phyloP scores from a whole-genome alignment of 2,888 invertebrate genomes.

The Scaeva pyrastri region DNA sequence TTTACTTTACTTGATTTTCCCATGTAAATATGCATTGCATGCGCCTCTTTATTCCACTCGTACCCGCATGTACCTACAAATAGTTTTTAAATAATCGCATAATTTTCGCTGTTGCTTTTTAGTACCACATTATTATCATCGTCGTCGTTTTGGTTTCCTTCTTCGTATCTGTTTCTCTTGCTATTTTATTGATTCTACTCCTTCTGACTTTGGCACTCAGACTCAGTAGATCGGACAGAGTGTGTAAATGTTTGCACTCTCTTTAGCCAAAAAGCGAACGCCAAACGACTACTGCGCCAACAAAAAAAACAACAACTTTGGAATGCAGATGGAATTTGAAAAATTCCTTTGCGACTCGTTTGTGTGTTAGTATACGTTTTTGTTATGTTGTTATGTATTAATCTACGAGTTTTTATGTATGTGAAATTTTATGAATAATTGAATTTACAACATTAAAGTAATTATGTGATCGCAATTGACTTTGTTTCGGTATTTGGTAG shows the following conservation, averaged over 20 bases:
- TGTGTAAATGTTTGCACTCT: conserved; percentile 16
- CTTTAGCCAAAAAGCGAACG: conserved; percentile 15
- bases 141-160: conserved; percentile 20
- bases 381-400: background rate
- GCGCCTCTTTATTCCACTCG: conserved; percentile 10
- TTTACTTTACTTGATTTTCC: conserved; percentile 65
- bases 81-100: conserved; percentile 68
- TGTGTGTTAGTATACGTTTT: conserved; percentile 9
- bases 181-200: conserved; percentile 19
- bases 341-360: conserved; percentile 53
- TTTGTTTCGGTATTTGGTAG: background rate
- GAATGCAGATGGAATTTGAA: conserved; percentile 71
- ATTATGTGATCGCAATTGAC: conserved; percentile 14
- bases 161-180: conserved; percentile 2
- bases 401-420: background rate
- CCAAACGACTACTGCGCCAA: conserved; percentile 35
- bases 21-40: conserved; percentile 59
- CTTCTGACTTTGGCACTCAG: conserved; percentile 12
- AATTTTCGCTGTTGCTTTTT: conserved; percentile 51
- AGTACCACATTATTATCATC: conserved; percentile 47
- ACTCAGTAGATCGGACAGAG: background rate
- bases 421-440: background rate
- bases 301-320: conserved; percentile 54
- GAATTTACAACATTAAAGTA: background rate
- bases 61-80: conserved; percentile 47